phyloP scores from a whole-genome alignment of 1,140 invertebrate species.

The Dysdera silvatica region DNA sequence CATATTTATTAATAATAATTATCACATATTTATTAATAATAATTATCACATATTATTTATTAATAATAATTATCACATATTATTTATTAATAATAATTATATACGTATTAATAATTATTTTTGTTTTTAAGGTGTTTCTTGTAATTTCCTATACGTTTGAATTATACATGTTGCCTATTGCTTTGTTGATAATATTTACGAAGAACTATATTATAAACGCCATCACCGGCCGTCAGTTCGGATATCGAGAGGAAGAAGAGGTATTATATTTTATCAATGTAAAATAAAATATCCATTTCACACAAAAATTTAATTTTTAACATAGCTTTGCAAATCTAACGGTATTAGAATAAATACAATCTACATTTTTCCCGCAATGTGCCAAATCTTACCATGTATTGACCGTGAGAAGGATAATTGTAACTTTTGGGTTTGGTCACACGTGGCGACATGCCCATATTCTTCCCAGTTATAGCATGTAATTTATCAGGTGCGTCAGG shows the following conservation, averaged over 20 bases:
- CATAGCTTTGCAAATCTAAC: too few species aligned
- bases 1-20: too few species aligned
- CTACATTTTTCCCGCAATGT: too few species aligned
- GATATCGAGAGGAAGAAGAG: slow-evolving; percentile 31
- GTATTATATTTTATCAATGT: slow-evolving; percentile 18
- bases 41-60: neutral
- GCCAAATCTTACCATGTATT: too few species aligned
- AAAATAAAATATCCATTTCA: neutral
- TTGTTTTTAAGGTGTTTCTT: slow-evolving; percentile 52
- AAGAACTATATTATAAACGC: slow-evolving; percentile 49
- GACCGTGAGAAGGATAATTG: too few species aligned
- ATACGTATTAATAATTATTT: neutral
- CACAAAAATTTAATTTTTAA: too few species aligned
- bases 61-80: neutral
- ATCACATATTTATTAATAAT: too few species aligned
- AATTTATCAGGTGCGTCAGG: too few species aligned
- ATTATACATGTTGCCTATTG: slow-evolving; percentile 76
- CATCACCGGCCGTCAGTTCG: slow-evolving; percentile 20
- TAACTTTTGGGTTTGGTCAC: too few species aligned
- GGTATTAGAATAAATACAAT: too few species aligned
- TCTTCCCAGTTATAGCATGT: too few species aligned
- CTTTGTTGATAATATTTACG: slow-evolving; percentile 65
- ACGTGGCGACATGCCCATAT: too few species aligned
- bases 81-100: neutral
- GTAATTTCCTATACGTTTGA: slow-evolving; percentile 73